Conservation (phyloP, 1,140 invertebrate species). For the Hyposmocoma kahamanoa region DNA sequence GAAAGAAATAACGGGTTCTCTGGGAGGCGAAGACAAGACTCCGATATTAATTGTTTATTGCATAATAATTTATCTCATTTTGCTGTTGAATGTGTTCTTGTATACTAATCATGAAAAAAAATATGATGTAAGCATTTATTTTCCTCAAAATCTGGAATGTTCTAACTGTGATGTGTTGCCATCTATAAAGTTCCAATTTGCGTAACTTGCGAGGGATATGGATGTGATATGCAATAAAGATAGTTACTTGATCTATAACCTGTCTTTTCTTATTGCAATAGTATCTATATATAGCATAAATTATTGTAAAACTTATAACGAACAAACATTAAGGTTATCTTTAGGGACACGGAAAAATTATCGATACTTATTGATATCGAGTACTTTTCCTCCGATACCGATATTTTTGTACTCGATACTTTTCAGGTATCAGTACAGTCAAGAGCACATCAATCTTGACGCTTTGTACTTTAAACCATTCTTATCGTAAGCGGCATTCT, state of each 20-base stretch:
- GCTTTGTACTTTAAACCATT: no score
- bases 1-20: conserved; percentile 80
- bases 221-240: conserved; percentile 63
- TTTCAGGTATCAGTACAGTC: no score
- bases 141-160: conserved; percentile 44
- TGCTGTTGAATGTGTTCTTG: conserved; percentile 49
- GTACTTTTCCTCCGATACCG: no score
- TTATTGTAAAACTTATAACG: no score
- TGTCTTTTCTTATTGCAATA: no score
- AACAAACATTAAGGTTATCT: no score
- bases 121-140: conserved; percentile 62
- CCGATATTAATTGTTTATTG: conserved; percentile 68
- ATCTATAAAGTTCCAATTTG: conserved; percentile 33
- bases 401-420: no score
- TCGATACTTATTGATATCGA: no score
- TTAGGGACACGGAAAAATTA: no score
- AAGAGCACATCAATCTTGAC: no score
- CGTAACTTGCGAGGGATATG: conserved; percentile 25
- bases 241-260: conserved; percentile 22
- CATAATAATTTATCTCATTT: conserved; percentile 60
- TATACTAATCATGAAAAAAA: conserved; percentile 28
- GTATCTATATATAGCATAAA: no score
- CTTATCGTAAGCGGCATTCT: no score
- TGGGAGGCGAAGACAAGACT: conserved; percentile 69
- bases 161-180: conserved; percentile 47